A percentile compares a stretch with the other conserved stretches of the same genome.
Evolutionary conservation across 2,888 invertebrate species (phyloP).

Genomic region (Lapara coniferarum): DNA sequence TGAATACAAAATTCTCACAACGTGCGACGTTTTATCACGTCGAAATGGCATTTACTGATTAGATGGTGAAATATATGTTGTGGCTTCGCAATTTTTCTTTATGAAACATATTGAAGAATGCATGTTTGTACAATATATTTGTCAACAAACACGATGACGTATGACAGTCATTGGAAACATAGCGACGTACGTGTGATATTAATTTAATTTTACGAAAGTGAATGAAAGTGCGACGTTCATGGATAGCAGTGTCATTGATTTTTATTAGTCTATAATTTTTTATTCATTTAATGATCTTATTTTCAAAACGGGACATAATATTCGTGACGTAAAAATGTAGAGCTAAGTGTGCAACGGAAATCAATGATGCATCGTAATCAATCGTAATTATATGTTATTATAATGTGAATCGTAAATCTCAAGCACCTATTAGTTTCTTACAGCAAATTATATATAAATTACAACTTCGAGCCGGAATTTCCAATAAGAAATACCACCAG

Average conservation of each 20-base stretch:
- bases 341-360: neutral
- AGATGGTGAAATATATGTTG: neutral
- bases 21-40: neutral
- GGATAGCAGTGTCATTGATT: slow-evolving; percentile 29
- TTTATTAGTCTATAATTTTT: neutral
- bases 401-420: neutral
- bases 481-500: neutral
- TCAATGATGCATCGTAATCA: neutral
- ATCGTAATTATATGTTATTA: neutral
- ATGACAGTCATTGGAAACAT: slow-evolving; percentile 17
- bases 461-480: neutral
- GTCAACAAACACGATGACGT: slow-evolving; percentile 56
- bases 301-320: neutral
- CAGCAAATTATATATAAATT: neutral
- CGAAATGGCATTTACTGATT: neutral
- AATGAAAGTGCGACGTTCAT: slow-evolving; percentile 36
- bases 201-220: slow-evolving; percentile 41
- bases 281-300: neutral
- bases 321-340: neutral
- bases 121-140: slow-evolving; percentile 63
- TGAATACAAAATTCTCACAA: neutral
- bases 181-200: slow-evolving; percentile 46
- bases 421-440: neutral
- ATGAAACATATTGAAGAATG: slow-evolving; percentile 55
- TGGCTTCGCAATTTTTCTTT: neutral